A percentile compares a stretch with the other conserved stretches of the same genome.
phyloP scores from a whole-genome alignment of 2,113 vertebrate genomes.

The Onychostruthus taczanowskii region DNA sequence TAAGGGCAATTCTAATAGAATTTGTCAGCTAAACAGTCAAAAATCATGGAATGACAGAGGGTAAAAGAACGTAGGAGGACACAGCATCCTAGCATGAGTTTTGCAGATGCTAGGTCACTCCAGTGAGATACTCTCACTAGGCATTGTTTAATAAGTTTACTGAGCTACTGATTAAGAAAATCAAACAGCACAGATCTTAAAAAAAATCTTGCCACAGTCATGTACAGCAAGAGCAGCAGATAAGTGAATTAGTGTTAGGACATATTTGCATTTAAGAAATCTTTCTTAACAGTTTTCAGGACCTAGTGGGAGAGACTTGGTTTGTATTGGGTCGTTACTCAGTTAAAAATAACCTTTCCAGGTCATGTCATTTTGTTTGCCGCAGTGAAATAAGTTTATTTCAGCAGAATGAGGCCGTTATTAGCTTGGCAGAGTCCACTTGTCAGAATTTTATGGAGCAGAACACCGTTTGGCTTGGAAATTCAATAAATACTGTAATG shows the following conservation, averaged over 20 bases:
- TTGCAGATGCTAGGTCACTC: not conserved
- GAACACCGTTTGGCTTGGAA: constrained; percentile 88
- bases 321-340: constrained; percentile 84
- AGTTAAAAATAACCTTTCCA: constrained; percentile 95
- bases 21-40: not conserved
- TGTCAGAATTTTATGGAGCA: constrained; percentile 93
- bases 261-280: constrained; percentile 61
- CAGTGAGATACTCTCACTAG: not conserved
- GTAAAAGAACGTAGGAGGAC: not conserved
- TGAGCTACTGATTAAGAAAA: constrained; percentile 2
- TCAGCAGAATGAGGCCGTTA: constrained; percentile 91
- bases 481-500: constrained; percentile 92
- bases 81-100: not conserved
- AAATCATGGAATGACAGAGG: not conserved
- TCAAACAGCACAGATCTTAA: not conserved
- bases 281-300: constrained; percentile 69
- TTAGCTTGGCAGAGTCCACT: constrained; percentile 91
- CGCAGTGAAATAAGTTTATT: constrained; percentile 96
- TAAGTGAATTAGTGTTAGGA: not conserved
- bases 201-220: not conserved
- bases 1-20: not conserved
- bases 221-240: not conserved
- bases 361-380: constrained; percentile 95
- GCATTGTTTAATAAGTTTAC: not conserved
- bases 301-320: constrained; percentile 67